phyloP scores from a whole-genome alignment of 2,888 invertebrate species.

The Harpalus rubripes region DNA sequence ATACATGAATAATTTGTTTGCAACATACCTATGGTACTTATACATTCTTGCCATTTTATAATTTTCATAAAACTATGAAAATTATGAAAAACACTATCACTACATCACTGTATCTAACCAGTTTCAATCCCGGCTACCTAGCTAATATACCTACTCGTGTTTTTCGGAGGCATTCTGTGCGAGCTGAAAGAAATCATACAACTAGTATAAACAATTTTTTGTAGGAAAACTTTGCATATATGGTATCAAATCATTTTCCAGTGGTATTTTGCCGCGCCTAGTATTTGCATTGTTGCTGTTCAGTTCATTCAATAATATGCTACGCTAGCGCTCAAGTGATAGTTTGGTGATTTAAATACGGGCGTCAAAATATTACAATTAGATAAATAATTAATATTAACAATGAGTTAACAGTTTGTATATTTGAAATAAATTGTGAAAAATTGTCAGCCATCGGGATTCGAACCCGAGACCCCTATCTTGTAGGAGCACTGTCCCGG shows the following conservation, averaged over 20 bases:
- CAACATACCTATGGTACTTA: constrained; percentile 28
- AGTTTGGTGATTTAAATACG: not conserved
- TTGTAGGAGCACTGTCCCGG: too few relatives aligned
- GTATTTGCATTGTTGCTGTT: constrained; percentile 20
- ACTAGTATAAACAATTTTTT: constrained; percentile 21
- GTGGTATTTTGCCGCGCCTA: constrained; percentile 28
- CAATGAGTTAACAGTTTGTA: too few relatives aligned
- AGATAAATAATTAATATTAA: too few relatives aligned
- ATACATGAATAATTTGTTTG: not conserved
- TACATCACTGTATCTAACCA: not conserved
- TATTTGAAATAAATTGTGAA: too few relatives aligned
- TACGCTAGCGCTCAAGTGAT: not conserved
- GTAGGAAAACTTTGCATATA: constrained; percentile 17
- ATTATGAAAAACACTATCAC: constrained; percentile 18
- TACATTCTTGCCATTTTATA: not conserved
- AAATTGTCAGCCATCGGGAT: too few relatives aligned
- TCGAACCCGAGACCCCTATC: too few relatives aligned
- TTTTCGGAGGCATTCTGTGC: constrained; percentile 29
- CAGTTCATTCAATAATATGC: constrained; percentile 13
- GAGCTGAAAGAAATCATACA: not conserved
- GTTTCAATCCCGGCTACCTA: constrained; percentile 6
- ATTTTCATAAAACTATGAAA: not conserved
- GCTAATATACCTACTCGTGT: constrained; percentile 19
- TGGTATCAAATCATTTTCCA: constrained; percentile 36
- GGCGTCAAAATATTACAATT: not conserved